These are phyloP conservation scores for Aleiodes alternator DNA, from an alignment of 2,888 invertebrate species.

Conservation along the genomic window DNA sequence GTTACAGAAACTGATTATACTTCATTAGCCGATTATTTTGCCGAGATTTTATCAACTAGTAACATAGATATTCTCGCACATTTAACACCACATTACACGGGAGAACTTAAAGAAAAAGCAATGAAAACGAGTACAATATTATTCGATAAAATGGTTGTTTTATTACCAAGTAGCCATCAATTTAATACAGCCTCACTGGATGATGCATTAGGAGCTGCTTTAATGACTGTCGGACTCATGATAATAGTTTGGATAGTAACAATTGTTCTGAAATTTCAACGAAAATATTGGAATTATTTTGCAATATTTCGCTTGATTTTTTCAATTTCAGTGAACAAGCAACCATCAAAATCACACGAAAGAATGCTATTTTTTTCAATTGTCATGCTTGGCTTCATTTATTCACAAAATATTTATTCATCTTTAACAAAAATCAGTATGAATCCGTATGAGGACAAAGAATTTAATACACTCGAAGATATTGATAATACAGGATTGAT, in stretches of 20 bases:
- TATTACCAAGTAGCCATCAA: constrained; percentile 48
- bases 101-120: constrained; percentile 12
- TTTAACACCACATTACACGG: constrained; percentile 37
- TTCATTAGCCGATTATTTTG: background rate
- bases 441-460: constrained; percentile 18
- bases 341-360: constrained; percentile 36
- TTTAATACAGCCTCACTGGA: background rate
- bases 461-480: constrained; percentile 44
- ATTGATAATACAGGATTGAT: constrained; percentile 50
- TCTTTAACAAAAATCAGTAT: constrained; percentile 49
- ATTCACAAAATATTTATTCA: constrained; percentile 49
- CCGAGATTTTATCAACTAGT: constrained; percentile 30
- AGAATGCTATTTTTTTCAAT: constrained; percentile 48
- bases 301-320: constrained; percentile 48
- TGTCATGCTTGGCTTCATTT: constrained; percentile 48
- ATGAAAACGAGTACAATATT: constrained; percentile 38
- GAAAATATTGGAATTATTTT: constrained; percentile 44
- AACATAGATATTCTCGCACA: constrained; percentile 46
- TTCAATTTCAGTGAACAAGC: constrained; percentile 40
- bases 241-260: constrained; percentile 30
- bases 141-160: constrained; percentile 46
- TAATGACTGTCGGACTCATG: constrained; percentile 38
- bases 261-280: constrained; percentile 40
- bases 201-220: background rate
- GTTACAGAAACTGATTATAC: background rate